phyloP scores from a whole-genome alignment of 37 sponge, comb jelly and placozoan species.

The Halisarca cf. caerulea region DNA sequence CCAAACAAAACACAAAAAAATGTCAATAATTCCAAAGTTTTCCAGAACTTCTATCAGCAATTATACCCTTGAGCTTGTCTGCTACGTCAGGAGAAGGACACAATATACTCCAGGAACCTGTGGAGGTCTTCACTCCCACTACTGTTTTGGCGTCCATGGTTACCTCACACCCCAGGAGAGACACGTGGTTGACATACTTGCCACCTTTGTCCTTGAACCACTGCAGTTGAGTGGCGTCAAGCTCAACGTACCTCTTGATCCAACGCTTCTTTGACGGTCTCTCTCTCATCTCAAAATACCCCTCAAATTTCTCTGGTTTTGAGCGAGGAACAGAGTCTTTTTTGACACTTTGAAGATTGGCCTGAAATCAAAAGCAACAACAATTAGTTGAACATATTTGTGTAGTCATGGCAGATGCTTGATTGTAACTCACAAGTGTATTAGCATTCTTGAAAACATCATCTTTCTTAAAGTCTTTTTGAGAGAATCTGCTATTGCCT shows the following conservation, averaged over 20 bases:
- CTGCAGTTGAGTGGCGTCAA: constrained; percentile 67
- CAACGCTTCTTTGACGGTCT: constrained; percentile 65
- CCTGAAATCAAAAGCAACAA: too few species aligned
- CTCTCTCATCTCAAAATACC: constrained; percentile 47
- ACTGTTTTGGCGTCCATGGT: neutral
- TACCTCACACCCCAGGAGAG: neutral
- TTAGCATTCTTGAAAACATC: neutral
- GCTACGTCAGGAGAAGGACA: too few species aligned
- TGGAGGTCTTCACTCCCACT: too few species aligned
- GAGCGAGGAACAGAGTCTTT: constrained; percentile 1
- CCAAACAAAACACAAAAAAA: too few species aligned
- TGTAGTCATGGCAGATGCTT: too few species aligned
- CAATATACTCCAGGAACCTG: too few species aligned
- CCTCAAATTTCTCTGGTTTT: constrained; percentile 42
- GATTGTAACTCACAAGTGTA: constrained; percentile 1
- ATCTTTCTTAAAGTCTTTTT: neutral
- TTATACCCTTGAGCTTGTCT: too few species aligned
- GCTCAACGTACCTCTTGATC: constrained; percentile 69
- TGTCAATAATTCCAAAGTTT: too few species aligned
- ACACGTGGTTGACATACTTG: constrained; percentile 22
- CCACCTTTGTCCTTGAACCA: constrained; percentile 62
- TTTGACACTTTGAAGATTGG: neutral
- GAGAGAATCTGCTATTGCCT: neutral
- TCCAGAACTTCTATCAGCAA: too few species aligned
- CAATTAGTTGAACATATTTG: too few species aligned